A percentile compares a stretch with the other conserved stretches of the same genome.
phyloP scores from a whole-genome alignment of 2,113 vertebrate genomes.

The Odocoileus hemionus region DNA sequence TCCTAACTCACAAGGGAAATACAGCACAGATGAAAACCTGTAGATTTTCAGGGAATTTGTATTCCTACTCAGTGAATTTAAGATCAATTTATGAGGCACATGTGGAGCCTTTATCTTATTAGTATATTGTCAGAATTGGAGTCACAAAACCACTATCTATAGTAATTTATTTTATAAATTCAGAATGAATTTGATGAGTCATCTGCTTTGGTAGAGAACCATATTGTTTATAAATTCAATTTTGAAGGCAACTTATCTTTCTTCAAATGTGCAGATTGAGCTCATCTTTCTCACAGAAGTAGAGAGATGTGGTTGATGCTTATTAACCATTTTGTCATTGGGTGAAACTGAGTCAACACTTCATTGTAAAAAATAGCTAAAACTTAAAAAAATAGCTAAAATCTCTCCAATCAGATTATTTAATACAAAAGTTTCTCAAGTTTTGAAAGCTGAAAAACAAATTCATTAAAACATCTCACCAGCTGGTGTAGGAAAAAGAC shows the following conservation, averaged over 20 bases:
- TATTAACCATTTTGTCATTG: background rate
- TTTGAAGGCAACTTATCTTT: constrained; percentile 18
- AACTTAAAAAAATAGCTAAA: constrained; percentile 3
- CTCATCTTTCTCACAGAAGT: background rate
- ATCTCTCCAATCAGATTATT: background rate
- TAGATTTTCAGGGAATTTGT: background rate
- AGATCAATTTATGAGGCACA: background rate
- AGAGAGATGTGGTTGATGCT: background rate
- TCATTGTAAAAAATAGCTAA: constrained; percentile 1
- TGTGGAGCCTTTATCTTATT: background rate
- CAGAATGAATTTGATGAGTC: constrained; percentile 31
- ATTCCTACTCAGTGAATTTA: background rate
- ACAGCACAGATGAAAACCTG: background rate
- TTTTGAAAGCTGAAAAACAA: background rate
- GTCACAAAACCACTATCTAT: constrained; percentile 2
- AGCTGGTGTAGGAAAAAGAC: background rate
- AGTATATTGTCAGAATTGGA: background rate
- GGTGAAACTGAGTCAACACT: background rate
- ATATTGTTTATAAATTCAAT: background rate
- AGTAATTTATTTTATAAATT: constrained; percentile 18
- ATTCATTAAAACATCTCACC: background rate
- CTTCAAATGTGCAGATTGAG: background rate
- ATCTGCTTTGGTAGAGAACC: background rate
- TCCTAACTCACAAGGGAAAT: background rate
- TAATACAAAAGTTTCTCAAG: background rate